Evolutionary conservation across 2,797 vertebrate species (phyloP).

Genomic region (Triplophysa yarkandensis): DNA sequence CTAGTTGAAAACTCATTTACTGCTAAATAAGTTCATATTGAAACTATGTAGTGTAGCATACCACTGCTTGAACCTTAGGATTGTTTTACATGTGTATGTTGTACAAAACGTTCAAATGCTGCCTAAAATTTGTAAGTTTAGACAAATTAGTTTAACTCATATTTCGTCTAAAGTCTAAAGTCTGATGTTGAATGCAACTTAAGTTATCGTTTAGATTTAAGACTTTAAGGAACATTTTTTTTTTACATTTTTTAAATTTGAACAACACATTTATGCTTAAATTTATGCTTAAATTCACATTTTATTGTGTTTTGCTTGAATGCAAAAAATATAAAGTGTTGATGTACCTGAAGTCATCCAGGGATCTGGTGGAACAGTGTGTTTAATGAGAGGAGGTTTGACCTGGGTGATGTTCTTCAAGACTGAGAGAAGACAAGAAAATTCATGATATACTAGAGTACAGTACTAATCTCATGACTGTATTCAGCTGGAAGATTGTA

Average conservation of each 20-base stretch:
- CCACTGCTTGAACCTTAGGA: background rate
- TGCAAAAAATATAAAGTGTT: background rate
- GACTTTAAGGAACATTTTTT: too few species aligned
- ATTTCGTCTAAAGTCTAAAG: too few species aligned
- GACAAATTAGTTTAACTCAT: too few species aligned
- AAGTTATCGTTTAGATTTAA: too few species aligned
- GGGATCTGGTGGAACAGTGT: background rate
- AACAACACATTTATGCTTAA: too few species aligned
- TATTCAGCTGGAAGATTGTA: constrained; percentile 25
- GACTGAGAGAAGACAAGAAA: constrained; percentile 15
- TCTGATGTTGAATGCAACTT: too few species aligned
- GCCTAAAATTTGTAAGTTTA: too few species aligned
- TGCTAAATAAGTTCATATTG: background rate
- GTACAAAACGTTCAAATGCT: too few species aligned
- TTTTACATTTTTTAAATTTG: too few species aligned
- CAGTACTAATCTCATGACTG: background rate
- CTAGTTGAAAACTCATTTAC: background rate
- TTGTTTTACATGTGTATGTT: background rate
- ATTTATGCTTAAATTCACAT: background rate
- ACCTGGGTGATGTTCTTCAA: constrained; percentile 29
- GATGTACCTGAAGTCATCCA: constrained; percentile 29
- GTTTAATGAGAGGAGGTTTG: constrained; percentile 16
- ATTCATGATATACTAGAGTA: background rate
- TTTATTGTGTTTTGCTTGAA: background rate
- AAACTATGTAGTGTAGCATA: background rate